A percentile compares a stretch with the other conserved stretches of the same genome.
These are phyloP conservation scores for Argyrosomus regius DNA, from an alignment of 2,797 vertebrate genomes.

Conservation along the genomic window DNA sequence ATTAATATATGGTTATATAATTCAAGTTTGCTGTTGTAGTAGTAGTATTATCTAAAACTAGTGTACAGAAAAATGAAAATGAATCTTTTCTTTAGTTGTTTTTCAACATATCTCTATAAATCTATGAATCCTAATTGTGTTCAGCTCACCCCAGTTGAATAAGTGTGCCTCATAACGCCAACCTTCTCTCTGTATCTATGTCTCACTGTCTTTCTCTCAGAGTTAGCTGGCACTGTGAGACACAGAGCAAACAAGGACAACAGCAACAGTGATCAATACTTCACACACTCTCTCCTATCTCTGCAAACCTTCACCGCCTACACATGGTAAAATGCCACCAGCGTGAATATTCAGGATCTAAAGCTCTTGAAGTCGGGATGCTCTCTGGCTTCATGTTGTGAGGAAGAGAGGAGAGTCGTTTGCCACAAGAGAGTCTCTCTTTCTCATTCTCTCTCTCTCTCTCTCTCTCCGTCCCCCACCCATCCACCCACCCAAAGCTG, in stretches of 20 bases:
- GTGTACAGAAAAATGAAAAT: conserved; percentile 1
- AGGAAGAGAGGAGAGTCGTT: conserved; percentile 69
- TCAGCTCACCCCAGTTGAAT: conserved; percentile 34
- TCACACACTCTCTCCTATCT: conserved; percentile 71
- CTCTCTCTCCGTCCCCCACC: conserved; percentile 39
- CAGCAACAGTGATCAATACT: conserved; percentile 75
- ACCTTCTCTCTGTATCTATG: conserved; percentile 26
- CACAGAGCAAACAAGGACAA: conserved; percentile 76
- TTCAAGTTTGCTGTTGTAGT: not conserved
- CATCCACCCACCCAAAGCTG: conserved; percentile 70
- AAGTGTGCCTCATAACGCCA: conserved; percentile 22
- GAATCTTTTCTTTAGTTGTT: conserved; percentile 18
- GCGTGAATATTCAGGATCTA: conserved; percentile 79
- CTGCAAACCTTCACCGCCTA: conserved; percentile 74
- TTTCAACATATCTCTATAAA: conserved; percentile 39
- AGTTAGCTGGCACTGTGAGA: conserved; percentile 56
- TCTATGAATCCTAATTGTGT: conserved; percentile 33
- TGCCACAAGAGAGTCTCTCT: conserved; percentile 58
- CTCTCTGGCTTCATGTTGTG: conserved; percentile 71
- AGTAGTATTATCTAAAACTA: conserved; percentile 1
- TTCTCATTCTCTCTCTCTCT: conserved; percentile 15
- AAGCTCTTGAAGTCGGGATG: conserved; percentile 76
- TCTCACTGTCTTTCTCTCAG: conserved; percentile 52
- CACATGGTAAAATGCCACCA: conserved; percentile 80
- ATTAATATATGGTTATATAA: conserved; percentile 20